phyloP scores from a whole-genome alignment of 53 echinoderm and acorn worm species.

The Henricia sp. region DNA sequence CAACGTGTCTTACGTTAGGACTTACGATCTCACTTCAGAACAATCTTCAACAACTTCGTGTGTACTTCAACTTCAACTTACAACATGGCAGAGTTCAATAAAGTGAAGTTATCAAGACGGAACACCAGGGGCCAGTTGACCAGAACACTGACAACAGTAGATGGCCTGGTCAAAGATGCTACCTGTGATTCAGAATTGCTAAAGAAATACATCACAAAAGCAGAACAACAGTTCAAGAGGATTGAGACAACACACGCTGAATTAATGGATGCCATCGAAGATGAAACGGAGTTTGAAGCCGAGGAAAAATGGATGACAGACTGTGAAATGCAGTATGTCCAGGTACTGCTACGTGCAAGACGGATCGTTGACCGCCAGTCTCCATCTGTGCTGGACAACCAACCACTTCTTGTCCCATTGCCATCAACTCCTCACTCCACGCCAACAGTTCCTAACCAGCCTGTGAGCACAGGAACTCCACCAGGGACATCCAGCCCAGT shows the following conservation, averaged over 20 bases:
- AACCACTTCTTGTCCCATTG: conserved; percentile 3
- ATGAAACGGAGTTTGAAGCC: conserved; percentile 29
- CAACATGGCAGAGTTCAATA: conserved; percentile 62
- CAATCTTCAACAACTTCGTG: conserved; percentile 46
- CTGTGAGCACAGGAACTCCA: conserved; percentile 31
- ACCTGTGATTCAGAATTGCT: conserved; percentile 43
- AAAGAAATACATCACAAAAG: conserved; percentile 63
- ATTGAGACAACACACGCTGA: conserved; percentile 53
- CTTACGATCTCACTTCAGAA: too few species aligned
- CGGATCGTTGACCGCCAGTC: conserved; percentile 25
- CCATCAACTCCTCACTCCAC: background rate
- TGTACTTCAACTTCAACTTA: conserved; percentile 26
- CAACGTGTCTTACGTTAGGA: too few species aligned
- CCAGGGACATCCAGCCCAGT: background rate
- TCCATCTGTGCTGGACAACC: conserved; percentile 13
- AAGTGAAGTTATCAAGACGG: conserved; percentile 63
- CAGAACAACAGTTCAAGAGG: conserved; percentile 67
- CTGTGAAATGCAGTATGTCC: conserved; percentile 65
- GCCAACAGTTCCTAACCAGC: conserved; percentile 20
- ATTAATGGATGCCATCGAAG: conserved; percentile 44
- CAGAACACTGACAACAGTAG: conserved; percentile 57
- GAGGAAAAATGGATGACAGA: conserved; percentile 70
- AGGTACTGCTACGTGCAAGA: conserved; percentile 51
- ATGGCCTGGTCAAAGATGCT: conserved; percentile 45
- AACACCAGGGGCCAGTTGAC: conserved; percentile 72